phyloP scores from a whole-genome alignment of 2,888 invertebrate genomes.

The Agrypnus murinus region DNA sequence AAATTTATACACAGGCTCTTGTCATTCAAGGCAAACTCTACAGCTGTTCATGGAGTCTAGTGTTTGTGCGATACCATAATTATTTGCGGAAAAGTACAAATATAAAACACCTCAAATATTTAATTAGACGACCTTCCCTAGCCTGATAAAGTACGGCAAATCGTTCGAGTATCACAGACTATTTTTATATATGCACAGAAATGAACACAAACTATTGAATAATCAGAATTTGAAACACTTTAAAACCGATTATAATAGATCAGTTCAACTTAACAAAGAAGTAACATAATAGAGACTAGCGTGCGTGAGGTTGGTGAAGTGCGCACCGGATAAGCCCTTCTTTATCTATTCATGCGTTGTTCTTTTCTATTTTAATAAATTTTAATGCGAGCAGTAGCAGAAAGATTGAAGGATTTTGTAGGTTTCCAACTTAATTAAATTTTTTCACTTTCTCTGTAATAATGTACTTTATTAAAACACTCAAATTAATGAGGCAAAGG shows the following conservation, averaged over 20 bases:
- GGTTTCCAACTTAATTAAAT: no score
- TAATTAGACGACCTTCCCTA: background rate
- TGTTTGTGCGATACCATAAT: conserved; percentile 32
- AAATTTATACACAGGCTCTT: conserved; percentile 41
- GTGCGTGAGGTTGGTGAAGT: background rate
- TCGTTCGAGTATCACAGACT: background rate
- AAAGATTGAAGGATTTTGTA: no score
- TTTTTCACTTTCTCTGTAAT: no score
- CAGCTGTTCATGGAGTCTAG: conserved; percentile 50
- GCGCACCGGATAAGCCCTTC: background rate
- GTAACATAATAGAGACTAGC: conserved; percentile 30
- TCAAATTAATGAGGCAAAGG: no score
- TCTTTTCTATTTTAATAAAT: no score
- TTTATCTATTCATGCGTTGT: background rate
- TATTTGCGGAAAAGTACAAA: conserved; percentile 27
- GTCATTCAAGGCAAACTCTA: conserved; percentile 45
- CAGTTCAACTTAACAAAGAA: conserved; percentile 29
- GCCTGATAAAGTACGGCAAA: background rate
- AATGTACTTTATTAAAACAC: no score
- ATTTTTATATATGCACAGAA: conserved; percentile 2
- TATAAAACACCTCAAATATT: conserved; percentile 13
- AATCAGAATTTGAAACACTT: conserved; percentile 12
- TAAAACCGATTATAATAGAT: background rate
- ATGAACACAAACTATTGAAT: background rate
- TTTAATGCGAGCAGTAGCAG: no score